phyloP scores from a whole-genome alignment of 1,140 invertebrate species.

The Heliconius eleuchia region DNA sequence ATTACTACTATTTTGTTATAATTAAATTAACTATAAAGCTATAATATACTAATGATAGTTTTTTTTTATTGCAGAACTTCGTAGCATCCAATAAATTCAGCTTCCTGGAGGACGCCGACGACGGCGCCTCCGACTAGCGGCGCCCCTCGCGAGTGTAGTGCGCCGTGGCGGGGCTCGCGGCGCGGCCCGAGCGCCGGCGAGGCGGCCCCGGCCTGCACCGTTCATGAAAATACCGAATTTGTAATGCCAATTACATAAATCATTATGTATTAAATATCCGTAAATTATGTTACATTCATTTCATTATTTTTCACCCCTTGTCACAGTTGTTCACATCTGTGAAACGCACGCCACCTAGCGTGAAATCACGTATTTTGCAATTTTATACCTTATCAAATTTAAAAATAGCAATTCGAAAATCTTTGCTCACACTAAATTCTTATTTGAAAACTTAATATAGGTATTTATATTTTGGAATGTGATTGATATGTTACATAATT shows the following conservation, averaged over 20 bases:
- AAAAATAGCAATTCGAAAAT: too few species aligned
- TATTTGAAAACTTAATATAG: too few species aligned
- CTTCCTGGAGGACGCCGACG: slow-evolving; percentile 75
- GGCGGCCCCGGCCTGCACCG: background rate
- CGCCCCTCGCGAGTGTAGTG: slow-evolving; percentile 48
- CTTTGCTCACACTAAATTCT: too few species aligned
- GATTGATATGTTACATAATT: too few species aligned
- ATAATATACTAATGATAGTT: background rate
- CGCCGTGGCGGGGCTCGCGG: slow-evolving; percentile 48
- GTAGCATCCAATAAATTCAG: slow-evolving; percentile 84
- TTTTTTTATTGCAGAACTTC: slow-evolving; percentile 81
- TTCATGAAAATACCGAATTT: background rate
- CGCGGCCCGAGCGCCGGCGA: background rate
- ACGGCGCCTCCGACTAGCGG: slow-evolving; percentile 55
- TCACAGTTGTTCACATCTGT: too few species aligned
- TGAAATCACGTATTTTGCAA: too few species aligned
- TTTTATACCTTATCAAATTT: too few species aligned
- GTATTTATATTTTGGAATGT: too few species aligned
- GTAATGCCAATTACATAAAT: background rate
- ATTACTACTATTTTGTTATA: too few species aligned
- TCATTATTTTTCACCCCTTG: too few species aligned
- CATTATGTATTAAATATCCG: background rate
- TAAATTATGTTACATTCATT: background rate
- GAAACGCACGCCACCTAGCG: too few species aligned
- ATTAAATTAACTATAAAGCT: too few species aligned